Base-by-base conservation (phyloP, 2,888 invertebrate genomes). In the Mystacides longicornis region DNA sequence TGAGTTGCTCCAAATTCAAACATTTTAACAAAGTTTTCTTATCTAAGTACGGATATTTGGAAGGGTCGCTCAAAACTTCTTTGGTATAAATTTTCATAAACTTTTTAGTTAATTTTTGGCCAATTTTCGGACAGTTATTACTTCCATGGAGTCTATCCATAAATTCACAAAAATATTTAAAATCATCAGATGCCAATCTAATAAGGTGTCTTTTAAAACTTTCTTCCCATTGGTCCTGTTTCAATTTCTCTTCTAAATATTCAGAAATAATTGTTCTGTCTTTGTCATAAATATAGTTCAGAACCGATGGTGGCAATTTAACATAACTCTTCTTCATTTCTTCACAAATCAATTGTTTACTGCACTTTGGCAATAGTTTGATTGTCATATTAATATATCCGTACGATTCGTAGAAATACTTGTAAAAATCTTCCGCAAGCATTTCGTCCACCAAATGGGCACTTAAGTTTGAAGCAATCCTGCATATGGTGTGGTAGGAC, bases 341-440 rank as follows among this genome's bases (percentile, higher is more conserved):
- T 2, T 16, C 4, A 11, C 49, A 45, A 4, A 56, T 50, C 22
- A 68, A 70, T 0, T 46, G 18, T 27, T 67, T 65, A n/a, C 63
- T 56, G 52, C 70, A 70, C 0, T 65, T 64, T 0, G 58, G 19
- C 1, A 71, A 43, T 3, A 70, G 31, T 1, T 66, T 67, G 11
- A 63, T 19, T 0, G 67, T 66, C n/a, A 63, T 59, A 0, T 61
- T 48, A 1, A 59, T 20, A 1, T n/a, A n/a, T n/a, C 64, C 65
- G 23, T 67, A 70, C 2, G 31, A 52, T 9, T 58, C 11, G 0
- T 48, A 16, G 0, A 68, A 23, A 0, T 23, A 53, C 0, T 5
- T 2, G 49, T 68, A 71, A 50, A 71, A 67, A 5, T 65, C 52
- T 14, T 68, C 63, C 0, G 69, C 69, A 3, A 66, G 31, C 1